Base-by-base conservation (phyloP, 2,797 vertebrate species). In the Propithecus deckenii region DNA sequence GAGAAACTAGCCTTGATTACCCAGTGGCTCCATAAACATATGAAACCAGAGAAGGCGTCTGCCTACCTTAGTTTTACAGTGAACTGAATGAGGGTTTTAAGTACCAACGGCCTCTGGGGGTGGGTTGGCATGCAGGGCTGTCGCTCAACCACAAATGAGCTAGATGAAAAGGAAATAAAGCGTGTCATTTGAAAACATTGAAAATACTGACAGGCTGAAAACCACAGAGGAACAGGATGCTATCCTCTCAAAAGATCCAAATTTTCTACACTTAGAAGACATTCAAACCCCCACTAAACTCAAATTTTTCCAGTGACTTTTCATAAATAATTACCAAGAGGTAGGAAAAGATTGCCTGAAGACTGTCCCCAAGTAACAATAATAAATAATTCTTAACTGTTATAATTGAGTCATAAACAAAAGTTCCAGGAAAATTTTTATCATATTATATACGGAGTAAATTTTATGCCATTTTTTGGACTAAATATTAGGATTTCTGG, bases 81-180 rank as follows among this genome's bases (percentile, higher is more conserved):
- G 98, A 99, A 99, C 91, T 99, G 99, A 81, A 99, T 99, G 96
- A 99, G 99, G 0, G 99, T 99, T 98, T 99, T 99, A 94, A 99
- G 99, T 96, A 99, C 99, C 98, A 99, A 99, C 14, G 99, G 99
- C 95, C 99, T 99, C 98, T 99, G 99, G 48, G 99, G 99, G 96
- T 99, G 99, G 28, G 99, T 99, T 69, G 99, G 99, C 99, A 99
- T 99, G 94, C 99, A 99, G 0, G 99, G 99, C 98, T 99, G 99
- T 98, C 99, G 99, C 98, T 99, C 99, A 95, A 99, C 99, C 98
- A 99, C 99, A 52, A 99, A 99, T 0, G 99, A 99, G 96, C 99
- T 99, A 98, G 95, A 97, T 69, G 81, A 89, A 97, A 98, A 98
- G 94, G 67, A 94, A 96, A 88, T 38, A 93, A 96, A 96, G 95